Percentiles rank a stretch among this genome's conserved stretches.
phyloP scores from a whole-genome alignment of 2,888 invertebrate genomes.

The Brachycybe producta region DNA sequence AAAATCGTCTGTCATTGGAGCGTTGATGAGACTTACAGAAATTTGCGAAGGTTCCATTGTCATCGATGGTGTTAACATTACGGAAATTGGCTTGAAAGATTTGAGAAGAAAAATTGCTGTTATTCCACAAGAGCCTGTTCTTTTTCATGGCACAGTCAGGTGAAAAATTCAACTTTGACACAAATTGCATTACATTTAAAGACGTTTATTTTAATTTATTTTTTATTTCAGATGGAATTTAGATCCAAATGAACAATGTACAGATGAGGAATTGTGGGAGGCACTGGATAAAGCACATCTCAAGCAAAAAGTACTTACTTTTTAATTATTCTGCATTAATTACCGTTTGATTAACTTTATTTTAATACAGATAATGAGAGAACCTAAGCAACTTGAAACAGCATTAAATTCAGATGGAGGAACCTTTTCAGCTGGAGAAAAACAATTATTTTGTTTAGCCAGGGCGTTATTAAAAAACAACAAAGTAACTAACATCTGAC shows the following conservation, averaged over 20 bases:
- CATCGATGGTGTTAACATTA: slow-evolving; percentile 43
- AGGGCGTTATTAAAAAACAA: slow-evolving; percentile 30
- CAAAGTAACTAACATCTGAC: slow-evolving; percentile 23
- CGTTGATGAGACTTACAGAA: slow-evolving; percentile 47
- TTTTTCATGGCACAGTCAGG: slow-evolving; percentile 31
- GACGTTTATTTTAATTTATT: background rate
- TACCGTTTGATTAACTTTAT: background rate
- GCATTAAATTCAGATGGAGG: slow-evolving; percentile 16
- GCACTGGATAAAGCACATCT: slow-evolving; percentile 38
- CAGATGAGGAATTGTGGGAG: slow-evolving; percentile 36
- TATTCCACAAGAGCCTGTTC: slow-evolving; percentile 32
- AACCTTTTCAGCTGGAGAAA: slow-evolving; percentile 30
- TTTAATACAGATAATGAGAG: slow-evolving; percentile 23
- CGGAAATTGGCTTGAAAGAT: slow-evolving; percentile 34
- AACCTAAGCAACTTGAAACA: slow-evolving; percentile 24
- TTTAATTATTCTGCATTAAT: background rate
- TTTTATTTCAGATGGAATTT: slow-evolving; percentile 37
- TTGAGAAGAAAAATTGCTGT: slow-evolving; percentile 28
- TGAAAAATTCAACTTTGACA: slow-evolving; percentile 9
- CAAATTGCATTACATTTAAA: background rate
- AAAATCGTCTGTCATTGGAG: slow-evolving; percentile 45
- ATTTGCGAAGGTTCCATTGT: slow-evolving; percentile 39
- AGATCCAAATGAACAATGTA: slow-evolving; percentile 34
- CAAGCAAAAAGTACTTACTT: slow-evolving; percentile 26
- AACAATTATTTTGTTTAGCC: slow-evolving; percentile 31